phyloP scores from a whole-genome alignment of 2,113 vertebrate species.

The Bos javanicus region DNA sequence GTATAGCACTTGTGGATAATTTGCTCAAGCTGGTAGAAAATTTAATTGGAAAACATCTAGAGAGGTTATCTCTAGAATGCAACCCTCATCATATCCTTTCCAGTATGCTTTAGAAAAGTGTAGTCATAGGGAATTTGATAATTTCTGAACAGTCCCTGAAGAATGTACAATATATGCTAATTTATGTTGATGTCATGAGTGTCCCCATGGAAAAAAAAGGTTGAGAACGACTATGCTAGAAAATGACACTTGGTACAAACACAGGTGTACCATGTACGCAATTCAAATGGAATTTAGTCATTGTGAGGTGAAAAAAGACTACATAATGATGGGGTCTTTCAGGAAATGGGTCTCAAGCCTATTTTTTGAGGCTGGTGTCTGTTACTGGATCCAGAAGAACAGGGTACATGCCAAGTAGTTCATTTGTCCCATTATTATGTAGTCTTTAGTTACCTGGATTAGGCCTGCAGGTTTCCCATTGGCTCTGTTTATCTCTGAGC shows the following conservation, averaged over 20 bases:
- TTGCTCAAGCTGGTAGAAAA: neutral
- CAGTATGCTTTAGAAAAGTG: neutral
- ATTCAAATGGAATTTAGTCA: constrained; percentile 5
- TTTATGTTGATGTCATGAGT: constrained; percentile 7
- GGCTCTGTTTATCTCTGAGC: neutral
- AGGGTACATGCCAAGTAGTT: neutral
- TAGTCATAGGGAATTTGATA: neutral
- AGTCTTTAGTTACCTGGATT: neutral
- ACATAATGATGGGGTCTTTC: neutral
- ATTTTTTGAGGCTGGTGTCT: neutral
- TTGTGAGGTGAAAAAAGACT: neutral
- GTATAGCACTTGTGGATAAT: neutral
- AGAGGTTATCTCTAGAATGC: neutral
- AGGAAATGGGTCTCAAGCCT: neutral
- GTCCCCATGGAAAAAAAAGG: neutral
- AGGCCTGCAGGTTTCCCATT: neutral
- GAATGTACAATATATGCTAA: neutral
- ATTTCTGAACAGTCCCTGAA: neutral
- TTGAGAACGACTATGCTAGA: constrained; percentile 10
- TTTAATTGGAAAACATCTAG: neutral
- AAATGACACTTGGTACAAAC: constrained; percentile 44
- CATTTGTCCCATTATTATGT: neutral
- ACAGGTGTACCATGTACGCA: neutral
- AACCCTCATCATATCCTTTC: neutral
- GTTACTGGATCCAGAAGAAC: neutral